These are phyloP conservation scores for Koerneria pararmatus DNA, from an alignment of 2,888 invertebrate species.

Conservation along the genomic window DNA sequence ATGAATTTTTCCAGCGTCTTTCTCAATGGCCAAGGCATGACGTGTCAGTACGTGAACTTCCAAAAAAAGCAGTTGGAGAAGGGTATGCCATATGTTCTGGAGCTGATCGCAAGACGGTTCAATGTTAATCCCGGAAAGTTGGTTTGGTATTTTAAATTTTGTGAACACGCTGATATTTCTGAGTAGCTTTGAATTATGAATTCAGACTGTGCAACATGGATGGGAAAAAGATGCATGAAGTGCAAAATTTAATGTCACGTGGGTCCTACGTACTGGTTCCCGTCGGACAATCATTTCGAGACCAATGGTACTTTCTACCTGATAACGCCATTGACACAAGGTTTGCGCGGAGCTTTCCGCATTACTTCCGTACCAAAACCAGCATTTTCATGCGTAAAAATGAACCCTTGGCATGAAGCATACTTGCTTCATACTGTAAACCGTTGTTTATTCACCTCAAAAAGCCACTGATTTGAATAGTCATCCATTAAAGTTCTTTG, in stretches of 20 bases:
- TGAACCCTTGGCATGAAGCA: too few relatives aligned
- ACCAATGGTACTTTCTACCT: constrained; percentile 54
- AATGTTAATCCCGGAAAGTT: constrained; percentile 45
- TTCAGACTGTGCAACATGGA: constrained; percentile 49
- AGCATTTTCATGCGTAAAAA: too few relatives aligned
- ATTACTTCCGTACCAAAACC: too few relatives aligned
- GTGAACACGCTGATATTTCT: neutral
- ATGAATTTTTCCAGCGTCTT: constrained; percentile 39
- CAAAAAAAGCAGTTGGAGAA: constrained; percentile 47
- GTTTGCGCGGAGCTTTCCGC: too few relatives aligned
- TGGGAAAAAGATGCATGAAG: constrained; percentile 38
- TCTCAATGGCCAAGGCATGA: constrained; percentile 52
- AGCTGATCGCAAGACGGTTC: constrained; percentile 43
- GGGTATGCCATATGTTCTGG: constrained; percentile 47
- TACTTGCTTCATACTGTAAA: too few relatives aligned
- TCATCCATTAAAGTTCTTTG: neutral
- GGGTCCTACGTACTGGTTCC: constrained; percentile 52
- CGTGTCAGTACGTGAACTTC: constrained; percentile 47
- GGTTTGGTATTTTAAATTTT: neutral
- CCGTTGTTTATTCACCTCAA: too few relatives aligned
- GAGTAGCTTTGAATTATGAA: too few relatives aligned
- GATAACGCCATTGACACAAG: constrained; percentile 55
- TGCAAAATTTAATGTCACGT: constrained; percentile 48
- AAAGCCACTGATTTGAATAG: neutral
- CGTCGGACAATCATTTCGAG: constrained; percentile 47